These are phyloP conservation scores for Capitulum mitella DNA, from an alignment of 2,888 invertebrate species.

Conservation along the genomic window DNA sequence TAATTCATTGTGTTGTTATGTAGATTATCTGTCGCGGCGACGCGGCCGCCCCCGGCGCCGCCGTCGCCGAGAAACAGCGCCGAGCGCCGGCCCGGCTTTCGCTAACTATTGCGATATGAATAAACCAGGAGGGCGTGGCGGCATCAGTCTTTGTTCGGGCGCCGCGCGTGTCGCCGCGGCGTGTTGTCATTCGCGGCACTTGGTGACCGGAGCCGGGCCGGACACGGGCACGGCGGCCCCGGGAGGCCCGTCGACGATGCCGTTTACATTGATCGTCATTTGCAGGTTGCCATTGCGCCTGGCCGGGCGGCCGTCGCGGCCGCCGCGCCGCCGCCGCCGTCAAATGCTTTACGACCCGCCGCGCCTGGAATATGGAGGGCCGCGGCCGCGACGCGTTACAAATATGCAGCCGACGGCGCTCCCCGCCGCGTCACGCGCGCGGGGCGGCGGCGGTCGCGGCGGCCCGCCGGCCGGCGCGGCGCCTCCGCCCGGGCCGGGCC, in stretches of 20 bases:
- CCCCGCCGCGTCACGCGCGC: background rate
- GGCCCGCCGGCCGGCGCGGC: background rate
- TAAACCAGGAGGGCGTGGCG: background rate
- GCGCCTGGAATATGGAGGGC: background rate
- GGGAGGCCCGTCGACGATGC: background rate
- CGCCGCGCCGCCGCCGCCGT: background rate
- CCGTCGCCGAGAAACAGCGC: no score
- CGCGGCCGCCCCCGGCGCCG: background rate
- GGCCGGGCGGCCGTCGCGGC: background rate
- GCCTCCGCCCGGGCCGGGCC: no score
- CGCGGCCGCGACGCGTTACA: constrained; percentile 17
- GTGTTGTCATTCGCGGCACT: no score
- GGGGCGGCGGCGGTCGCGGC: background rate
- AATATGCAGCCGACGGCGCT: constrained; percentile 6
- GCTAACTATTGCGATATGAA: background rate
- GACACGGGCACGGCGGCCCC: background rate
- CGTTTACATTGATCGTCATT: constrained; percentile 5
- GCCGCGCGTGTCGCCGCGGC: no score
- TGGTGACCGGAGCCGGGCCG: background rate
- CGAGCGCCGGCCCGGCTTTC: background rate
- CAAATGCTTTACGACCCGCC: background rate
- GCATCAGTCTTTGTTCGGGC: background rate
- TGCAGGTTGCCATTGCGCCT: background rate
- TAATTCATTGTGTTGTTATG: background rate
- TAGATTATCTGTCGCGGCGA: background rate